Base-by-base conservation (phyloP, 2,113 vertebrate species). In the Hepsetus odoe region DNA sequence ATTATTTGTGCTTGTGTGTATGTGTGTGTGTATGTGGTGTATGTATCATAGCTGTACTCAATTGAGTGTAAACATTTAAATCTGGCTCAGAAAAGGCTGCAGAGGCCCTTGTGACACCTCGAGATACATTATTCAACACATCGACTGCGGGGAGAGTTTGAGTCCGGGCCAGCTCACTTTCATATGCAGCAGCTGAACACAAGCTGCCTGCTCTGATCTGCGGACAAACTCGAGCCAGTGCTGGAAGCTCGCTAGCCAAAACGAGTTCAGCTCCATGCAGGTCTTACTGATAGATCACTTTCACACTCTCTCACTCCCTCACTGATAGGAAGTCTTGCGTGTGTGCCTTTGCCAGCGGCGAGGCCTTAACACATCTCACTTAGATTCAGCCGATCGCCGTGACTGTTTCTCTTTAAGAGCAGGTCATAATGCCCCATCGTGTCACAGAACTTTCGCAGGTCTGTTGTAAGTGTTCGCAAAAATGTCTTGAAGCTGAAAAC, bases 41-140 rank as follows among this genome's bases (percentile, higher is more conserved):
- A 46, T 73, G 76, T 79, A 82, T 82, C 77, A 82, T 72, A 76
- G 68, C 66, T 69, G 69, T 42, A 82, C 68, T 81, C 62, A 87
- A 79, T 83, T 81, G 79, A 80, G 79, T 77, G 82, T 80, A 72
- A 86, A 86, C 80, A 86, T 90, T 89, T 85, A 85, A 81, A 86
- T 86, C 82, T 86, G 79, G 72, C 81, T 79, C 66, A 80, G 84
- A 81, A 81, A 81, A 67, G 77, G 82, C 82, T 76, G 72, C 84
- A 82, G 82, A 70, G 76, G 65, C 79, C 72, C 74, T 80, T 68
- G 74, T 86, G 84, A 86, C 75, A 78, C 77, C 72, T 71, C 76
- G 70, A 67, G 82, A 87, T 89, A 76, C 88, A 91, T 88, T 86
- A 87, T 88, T 90, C 80, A 86, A 78, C 83, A 76, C 74, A 79